Conservation (phyloP, 2,888 invertebrate species). For the Parnassius orleans region DNA sequence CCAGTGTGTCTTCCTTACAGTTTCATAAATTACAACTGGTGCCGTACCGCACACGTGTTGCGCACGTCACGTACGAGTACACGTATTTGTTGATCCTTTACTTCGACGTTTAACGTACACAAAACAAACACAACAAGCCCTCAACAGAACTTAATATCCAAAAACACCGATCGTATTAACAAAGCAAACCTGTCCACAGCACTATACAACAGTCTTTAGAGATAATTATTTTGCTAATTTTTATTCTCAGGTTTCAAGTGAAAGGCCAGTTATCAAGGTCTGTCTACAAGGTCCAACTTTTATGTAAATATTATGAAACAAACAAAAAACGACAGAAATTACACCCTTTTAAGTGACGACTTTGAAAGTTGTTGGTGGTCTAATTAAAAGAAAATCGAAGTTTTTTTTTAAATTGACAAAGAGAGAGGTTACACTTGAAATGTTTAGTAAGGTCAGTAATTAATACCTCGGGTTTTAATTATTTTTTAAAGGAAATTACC, state of each 20-base stretch:
- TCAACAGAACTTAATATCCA: background rate
- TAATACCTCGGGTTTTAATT: background rate
- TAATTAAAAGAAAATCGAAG: constrained; percentile 1
- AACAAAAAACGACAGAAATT: constrained; percentile 19
- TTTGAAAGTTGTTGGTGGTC: constrained; percentile 24
- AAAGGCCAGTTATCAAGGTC: constrained; percentile 26
- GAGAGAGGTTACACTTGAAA: constrained; percentile 20
- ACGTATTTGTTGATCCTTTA: too few species aligned
- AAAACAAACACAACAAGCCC: too few species aligned
- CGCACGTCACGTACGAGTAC: too few species aligned
- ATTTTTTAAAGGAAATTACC: background rate
- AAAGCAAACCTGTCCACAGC: constrained; percentile 12
- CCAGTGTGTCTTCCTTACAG: too few species aligned
- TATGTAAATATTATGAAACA: constrained; percentile 26
- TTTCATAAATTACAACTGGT: too few species aligned
- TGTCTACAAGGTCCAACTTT: constrained; percentile 26
- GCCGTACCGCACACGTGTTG: too few species aligned
- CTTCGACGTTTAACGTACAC: too few species aligned
- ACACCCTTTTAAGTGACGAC: constrained; percentile 12
- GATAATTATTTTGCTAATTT: constrained; percentile 21
- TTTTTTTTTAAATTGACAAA: constrained; percentile 9
- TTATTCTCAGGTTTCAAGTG: constrained; percentile 23
- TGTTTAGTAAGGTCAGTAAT: constrained; percentile 17
- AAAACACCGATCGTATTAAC: background rate
- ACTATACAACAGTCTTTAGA: constrained; percentile 1